These are phyloP conservation scores for Loriculus beryllinus DNA, from an alignment of 2,797 vertebrate genomes.

Conservation along the genomic window DNA sequence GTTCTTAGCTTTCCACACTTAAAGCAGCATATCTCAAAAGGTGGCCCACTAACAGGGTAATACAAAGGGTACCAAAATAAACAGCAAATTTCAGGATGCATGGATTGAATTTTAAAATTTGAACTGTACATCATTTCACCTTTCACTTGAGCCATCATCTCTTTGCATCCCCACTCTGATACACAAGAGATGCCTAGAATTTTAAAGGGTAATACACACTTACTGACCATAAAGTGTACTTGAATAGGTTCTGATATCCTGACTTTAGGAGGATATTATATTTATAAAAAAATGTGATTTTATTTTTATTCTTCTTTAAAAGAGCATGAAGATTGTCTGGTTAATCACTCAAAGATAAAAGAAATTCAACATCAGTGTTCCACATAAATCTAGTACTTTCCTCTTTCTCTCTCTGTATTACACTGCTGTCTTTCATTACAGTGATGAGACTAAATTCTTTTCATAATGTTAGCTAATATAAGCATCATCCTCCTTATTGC, in stretches of 20 bases:
- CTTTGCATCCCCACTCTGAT: background rate
- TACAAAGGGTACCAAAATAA: background rate
- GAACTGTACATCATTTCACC: background rate
- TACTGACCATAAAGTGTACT: background rate
- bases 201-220: background rate
- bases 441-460: conserved; percentile 14
- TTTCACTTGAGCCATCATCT: background rate
- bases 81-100: background rate
- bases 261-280: background rate
- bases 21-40: background rate
- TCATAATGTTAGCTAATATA: conserved; percentile 37
- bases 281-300: conserved; percentile 17
- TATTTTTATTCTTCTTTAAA: conserved; percentile 8
- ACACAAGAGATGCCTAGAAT: background rate
- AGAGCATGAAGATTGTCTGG: background rate
- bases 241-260: background rate
- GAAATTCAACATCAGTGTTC: conserved; percentile 25
- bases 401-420: conserved; percentile 8
- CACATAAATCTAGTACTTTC: conserved; percentile 36
- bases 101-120: background rate
- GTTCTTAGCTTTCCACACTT: background rate
- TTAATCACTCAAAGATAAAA: conserved; percentile 54
- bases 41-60: background rate
- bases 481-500: background rate
- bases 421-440: conserved; percentile 36